A percentile compares a stretch with the other conserved stretches of the same genome.
These are phyloP conservation scores for Grantiella picta DNA, from an alignment of 2,113 vertebrate species.

Conservation along the genomic window DNA sequence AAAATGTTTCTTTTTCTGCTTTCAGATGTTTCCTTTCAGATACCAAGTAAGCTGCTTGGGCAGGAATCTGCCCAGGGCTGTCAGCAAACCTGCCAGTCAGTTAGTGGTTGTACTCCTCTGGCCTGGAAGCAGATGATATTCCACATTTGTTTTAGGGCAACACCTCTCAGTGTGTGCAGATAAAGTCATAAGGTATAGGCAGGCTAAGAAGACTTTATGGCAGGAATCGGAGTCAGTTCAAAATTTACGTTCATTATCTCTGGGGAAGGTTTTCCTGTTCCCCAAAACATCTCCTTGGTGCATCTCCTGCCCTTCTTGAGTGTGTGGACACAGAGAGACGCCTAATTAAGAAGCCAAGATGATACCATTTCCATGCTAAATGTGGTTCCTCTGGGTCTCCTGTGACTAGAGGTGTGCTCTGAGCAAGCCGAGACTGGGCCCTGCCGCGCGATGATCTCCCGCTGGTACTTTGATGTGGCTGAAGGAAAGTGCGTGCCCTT, in stretches of 20 bases:
- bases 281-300: background rate
- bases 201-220: background rate
- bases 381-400: slow-evolving; percentile 78
- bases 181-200: background rate
- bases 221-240: background rate
- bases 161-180: background rate
- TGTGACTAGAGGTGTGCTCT: slow-evolving; percentile 94
- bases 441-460: slow-evolving; percentile 93
- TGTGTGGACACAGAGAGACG: background rate
- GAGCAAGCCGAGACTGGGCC: slow-evolving; percentile 94
- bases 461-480: slow-evolving; percentile 95
- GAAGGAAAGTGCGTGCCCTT: slow-evolving; percentile 92
- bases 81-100: fast-evolving
- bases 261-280: background rate
- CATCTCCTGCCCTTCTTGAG: fast-evolving
- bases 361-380: slow-evolving; percentile 66
- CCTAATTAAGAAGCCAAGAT: background rate
- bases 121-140: background rate
- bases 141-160: background rate
- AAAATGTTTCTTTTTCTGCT: background rate
- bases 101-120: background rate
- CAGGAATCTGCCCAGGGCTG: background rate
- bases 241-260: background rate
- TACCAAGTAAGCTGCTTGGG: background rate
- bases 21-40: background rate